Evolutionary conservation across 2,113 vertebrate species (phyloP), one percentile per base, ranked within the genome.

Genomic region (Tragelaphus imberbis): DNA sequence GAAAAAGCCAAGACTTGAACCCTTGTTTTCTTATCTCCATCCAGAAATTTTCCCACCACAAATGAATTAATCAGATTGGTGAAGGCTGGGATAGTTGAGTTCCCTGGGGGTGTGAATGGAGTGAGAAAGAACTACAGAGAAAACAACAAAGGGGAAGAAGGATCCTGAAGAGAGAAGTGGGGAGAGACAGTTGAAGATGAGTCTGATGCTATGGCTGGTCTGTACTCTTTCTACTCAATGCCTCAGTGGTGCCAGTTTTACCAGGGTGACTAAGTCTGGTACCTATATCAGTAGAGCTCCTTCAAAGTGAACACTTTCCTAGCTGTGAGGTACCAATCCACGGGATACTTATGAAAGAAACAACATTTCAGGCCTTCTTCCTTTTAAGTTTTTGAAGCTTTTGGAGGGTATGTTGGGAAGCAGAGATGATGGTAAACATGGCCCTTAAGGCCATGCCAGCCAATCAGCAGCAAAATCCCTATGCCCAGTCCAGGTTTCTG

Each of bases 391-490:
- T 33, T 82, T 65, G 21, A 68, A 28, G 21, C 71, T 68, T 89
- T 84, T 25, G 6, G 7, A 56, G 16, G 55, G 15, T 36, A 40
- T 15, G 21, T 61, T n/a, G 17, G 12, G 30, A 25, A 47, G 14
- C 21, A 79, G 27, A 49, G 59, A 56, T 90, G 44, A n/a, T 93
- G 13, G 16, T 63, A 90, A 90, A 86, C 56, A 44, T 49, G 84
- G 6, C 15, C n/a, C 58, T 96, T 23, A 10, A 8, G 19, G 14
- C 53, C 84, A 44, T 77, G 33, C 8, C 33, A 93, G 63, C 2
- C 21, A 93, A 84, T 49, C 28, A 88, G n/a, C 16, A 93, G 84
- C 28, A 95, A 95, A 95, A 96, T 91, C 61, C 17, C 16, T 87
- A 36, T 51, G 55, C 68, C 56, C 33, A 79, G 19, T 68, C 56